These are phyloP conservation scores for Diplogasteroides magnus DNA, from an alignment of 1,140 invertebrate species.

Conservation along the genomic window DNA sequence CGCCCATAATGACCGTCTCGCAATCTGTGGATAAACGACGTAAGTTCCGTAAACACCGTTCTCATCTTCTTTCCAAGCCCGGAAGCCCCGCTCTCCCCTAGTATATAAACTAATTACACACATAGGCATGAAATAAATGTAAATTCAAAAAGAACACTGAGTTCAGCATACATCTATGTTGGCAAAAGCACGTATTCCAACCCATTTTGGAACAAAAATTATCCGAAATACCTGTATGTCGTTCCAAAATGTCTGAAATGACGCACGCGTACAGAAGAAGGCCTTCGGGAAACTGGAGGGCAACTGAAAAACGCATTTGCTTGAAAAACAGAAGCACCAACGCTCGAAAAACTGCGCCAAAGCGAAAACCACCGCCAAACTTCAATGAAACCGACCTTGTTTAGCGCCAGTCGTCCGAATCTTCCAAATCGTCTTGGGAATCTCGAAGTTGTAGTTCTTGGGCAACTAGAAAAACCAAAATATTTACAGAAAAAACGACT, in stretches of 20 bases:
- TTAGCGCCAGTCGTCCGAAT: slow-evolving; percentile 75
- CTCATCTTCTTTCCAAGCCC: no score
- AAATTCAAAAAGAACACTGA: no score
- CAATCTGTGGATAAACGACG: no score
- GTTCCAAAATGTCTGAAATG: slow-evolving; percentile 86
- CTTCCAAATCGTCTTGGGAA: slow-evolving; percentile 95
- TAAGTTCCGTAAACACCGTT: no score
- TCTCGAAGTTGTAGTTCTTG: slow-evolving; percentile 95
- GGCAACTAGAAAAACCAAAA: slow-evolving; percentile 64
- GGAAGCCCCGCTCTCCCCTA: no score
- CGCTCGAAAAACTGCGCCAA: slow-evolving; percentile 2
- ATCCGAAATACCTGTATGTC: slow-evolving; percentile 81
- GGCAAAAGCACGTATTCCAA: no score
- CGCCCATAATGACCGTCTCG: slow-evolving; percentile 94
- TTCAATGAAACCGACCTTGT: slow-evolving; percentile 55
- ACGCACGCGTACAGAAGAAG: slow-evolving; percentile 82
- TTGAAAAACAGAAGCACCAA: not conserved
- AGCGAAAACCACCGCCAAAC: slow-evolving; percentile 4
- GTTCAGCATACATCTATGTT: no score
- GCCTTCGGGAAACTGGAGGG: slow-evolving; percentile 93
- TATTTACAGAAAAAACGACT: not conserved
- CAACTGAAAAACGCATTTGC: slow-evolving; percentile 64
- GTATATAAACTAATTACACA: no score
- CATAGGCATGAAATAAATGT: no score
- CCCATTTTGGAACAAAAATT: no score